Conservation (phyloP, 2,888 invertebrate species). For the Melanophora roralis region DNA sequence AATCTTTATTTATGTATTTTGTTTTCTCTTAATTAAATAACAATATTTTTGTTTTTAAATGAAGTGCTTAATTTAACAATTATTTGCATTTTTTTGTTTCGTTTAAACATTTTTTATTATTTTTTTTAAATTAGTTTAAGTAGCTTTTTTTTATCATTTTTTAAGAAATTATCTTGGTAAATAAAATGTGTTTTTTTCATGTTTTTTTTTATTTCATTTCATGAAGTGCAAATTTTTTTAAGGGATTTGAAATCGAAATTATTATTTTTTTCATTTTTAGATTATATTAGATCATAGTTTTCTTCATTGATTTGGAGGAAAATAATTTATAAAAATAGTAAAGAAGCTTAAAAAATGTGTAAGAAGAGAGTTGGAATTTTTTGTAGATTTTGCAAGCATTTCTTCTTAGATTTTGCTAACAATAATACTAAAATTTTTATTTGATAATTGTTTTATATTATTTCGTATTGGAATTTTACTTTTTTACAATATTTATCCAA, state of each 20-base stretch:
- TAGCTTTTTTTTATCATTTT: background rate
- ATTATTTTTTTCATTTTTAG: constrained; percentile 27
- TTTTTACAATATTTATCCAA: constrained; percentile 19
- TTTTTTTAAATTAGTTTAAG: background rate
- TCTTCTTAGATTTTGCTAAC: constrained; percentile 45
- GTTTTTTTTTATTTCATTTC: constrained; percentile 5
- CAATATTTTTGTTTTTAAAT: constrained; percentile 38
- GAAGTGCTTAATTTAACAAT: constrained; percentile 54
- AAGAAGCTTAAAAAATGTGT: constrained; percentile 40
- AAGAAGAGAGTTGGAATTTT: constrained; percentile 47
- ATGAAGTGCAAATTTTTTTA: constrained; percentile 37
- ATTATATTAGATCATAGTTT: constrained; percentile 39
- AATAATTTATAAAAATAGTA: constrained; percentile 7
- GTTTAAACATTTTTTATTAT: background rate
- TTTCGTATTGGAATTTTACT: constrained; percentile 51
- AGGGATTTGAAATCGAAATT: constrained; percentile 7
- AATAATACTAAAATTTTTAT: constrained; percentile 39
- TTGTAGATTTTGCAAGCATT: constrained; percentile 8
- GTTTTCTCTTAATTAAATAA: constrained; percentile 33
- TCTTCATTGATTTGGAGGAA: constrained; percentile 20
- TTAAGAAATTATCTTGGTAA: constrained; percentile 24
- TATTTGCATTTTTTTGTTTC: constrained; percentile 33
- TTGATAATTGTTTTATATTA: constrained; percentile 31
- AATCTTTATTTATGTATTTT: background rate
- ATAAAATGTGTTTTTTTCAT: constrained; percentile 30